These are phyloP conservation scores for Bradypodion ventrale DNA, from an alignment of 2,797 vertebrate genomes.

Conservation along the genomic window DNA sequence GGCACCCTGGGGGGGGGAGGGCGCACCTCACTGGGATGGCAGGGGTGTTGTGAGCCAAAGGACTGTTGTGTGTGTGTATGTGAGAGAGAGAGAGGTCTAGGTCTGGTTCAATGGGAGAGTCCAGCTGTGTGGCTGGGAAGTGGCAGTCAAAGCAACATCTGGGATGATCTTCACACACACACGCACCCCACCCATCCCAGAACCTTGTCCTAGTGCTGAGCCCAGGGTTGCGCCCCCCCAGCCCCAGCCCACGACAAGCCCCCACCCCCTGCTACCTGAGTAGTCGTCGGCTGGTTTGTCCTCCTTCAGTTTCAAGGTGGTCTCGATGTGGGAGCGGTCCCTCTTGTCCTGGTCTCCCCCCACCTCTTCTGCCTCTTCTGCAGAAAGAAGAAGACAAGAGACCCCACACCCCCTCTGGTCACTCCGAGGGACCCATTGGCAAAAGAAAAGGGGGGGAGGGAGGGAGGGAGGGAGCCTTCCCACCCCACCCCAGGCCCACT, in stretches of 20 bases:
- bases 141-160: no score
- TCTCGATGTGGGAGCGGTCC: constrained; percentile 95
- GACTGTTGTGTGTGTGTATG: no score
- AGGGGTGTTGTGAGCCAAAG: background rate
- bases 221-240: no score
- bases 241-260: background rate
- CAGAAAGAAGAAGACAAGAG: constrained; percentile 59
- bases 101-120: no score
- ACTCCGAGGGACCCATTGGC: no score
- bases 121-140: no score
- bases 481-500: accelerated
- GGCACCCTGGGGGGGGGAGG: no score
- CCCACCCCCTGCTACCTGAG: constrained; percentile 79
- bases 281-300: constrained; percentile 88
- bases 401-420: no score
- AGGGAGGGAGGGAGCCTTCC: background rate
- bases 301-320: constrained; percentile 88
- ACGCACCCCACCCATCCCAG: background rate
- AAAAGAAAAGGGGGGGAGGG: background rate
- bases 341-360: constrained; percentile 78
- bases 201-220: background rate
- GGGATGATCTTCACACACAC: no score
- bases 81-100: no score
- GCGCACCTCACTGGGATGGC: background rate
- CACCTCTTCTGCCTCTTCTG: constrained; percentile 82